Evolutionary conservation across 2,888 invertebrate species (phyloP), one percentile per base, ranked within the genome.

Genomic region (Sturmia bella): DNA sequence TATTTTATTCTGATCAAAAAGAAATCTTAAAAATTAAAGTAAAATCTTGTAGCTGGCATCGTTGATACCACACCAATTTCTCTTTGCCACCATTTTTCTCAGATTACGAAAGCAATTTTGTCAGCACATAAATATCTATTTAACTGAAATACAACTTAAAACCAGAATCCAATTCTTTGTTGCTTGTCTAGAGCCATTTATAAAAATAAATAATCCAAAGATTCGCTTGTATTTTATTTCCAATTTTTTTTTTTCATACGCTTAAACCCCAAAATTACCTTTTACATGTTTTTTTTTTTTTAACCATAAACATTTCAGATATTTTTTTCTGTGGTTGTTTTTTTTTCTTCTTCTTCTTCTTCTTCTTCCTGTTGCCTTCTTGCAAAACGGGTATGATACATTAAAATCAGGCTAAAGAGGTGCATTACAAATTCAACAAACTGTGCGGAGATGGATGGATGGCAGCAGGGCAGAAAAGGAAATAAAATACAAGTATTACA

Each of bases 211-310:
- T 81, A 81, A 76, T 72, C 72, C 37, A 13, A 41, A 72, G 72
- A 81, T 68, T 81, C 72, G 72, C 68, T 81, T 76, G 56, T 54
- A 59, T 63, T 70, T 75, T 64, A 66, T 75, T 66, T 68, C 15
- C 1, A 32, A 32, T 32, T 32, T 32, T 75, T 45, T 19, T 13
- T 56, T 61, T 56, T 17, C 24, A 63, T 75, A 37, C 48, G 59
- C 45, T n/a, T 66, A 69, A 69, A 61, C 52, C 45, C 74, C 74
- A 61, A 69, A 63, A 63, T 54, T 63, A 37, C 61, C 43, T 69
- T 69, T 74, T 19, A 39, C 7, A n/a, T n/a, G n/a, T n/a, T n/a
- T n/a, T n/a, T n/a, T n/a, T n/a, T n/a, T n/a, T n/a, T n/a, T n/a
- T n/a, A n/a, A n/a, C 61, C 69, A 61, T 63, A 69, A 61, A 61